A percentile compares a stretch with the other conserved stretches of the same genome.
phyloP scores from a whole-genome alignment of 1,140 invertebrate species.

The Drosophila ananassae region DNA sequence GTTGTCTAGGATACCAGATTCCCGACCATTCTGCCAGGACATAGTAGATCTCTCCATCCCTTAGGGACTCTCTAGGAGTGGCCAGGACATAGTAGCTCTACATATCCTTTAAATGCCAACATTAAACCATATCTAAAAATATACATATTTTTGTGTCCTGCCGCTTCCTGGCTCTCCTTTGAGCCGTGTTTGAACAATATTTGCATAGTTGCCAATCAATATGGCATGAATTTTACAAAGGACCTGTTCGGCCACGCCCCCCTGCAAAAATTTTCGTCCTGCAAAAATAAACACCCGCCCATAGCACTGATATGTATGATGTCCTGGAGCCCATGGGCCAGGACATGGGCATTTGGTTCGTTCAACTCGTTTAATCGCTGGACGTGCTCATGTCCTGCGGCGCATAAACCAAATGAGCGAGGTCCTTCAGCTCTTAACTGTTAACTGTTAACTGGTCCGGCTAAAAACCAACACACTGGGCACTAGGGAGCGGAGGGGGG shows the following conservation, averaged over 20 bases:
- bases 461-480: not conserved
- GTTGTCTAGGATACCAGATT: not conserved
- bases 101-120: not conserved
- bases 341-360: conserved; percentile 5
- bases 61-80: too few relatives aligned
- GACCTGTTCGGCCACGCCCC: not conserved
- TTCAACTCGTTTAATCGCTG: conserved; percentile 20
- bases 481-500: not conserved
- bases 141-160: not conserved
- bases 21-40: too few relatives aligned
- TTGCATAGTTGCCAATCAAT: not conserved
- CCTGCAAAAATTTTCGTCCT: not conserved
- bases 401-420: conserved; percentile 36
- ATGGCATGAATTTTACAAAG: conserved; percentile 2
- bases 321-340: not conserved
- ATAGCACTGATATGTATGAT: not conserved
- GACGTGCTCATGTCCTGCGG: conserved; percentile 34
- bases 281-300: not conserved
- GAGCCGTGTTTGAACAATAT: not conserved
- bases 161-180: not conserved
- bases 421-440: conserved; percentile 25
- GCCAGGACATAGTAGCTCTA: not conserved
- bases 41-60: too few relatives aligned
- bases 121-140: not conserved
- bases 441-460: conserved; percentile 18